phyloP scores from a whole-genome alignment of 1,140 invertebrate species.

The Brachionus paranguensis region DNA sequence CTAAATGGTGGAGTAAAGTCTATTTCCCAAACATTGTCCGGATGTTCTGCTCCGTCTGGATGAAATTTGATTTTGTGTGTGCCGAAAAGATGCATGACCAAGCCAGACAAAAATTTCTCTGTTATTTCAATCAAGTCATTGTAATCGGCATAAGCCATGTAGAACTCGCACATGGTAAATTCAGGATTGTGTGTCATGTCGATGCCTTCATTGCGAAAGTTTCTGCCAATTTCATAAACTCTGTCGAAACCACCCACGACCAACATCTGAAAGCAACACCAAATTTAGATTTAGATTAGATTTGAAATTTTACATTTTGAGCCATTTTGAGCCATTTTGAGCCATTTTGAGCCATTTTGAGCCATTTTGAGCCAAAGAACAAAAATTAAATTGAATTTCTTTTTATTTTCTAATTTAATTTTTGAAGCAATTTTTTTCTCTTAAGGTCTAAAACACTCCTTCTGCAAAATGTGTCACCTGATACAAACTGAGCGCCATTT shows the following conservation, averaged over 20 bases:
- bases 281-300: background rate
- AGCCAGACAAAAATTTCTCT: constrained; percentile 77
- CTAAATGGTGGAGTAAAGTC: constrained; percentile 97
- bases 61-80: constrained; percentile 77
- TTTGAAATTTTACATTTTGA: background rate
- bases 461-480: too few relatives aligned
- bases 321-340: constrained; percentile 49
- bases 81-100: constrained; percentile 67
- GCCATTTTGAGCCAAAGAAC: too few relatives aligned
- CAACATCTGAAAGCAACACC: constrained; percentile 62
- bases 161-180: constrained; percentile 98
- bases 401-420: too few relatives aligned
- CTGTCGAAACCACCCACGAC: constrained; percentile 92
- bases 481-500: too few relatives aligned
- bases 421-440: too few relatives aligned
- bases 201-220: constrained; percentile 97
- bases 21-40: constrained; percentile 67
- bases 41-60: constrained; percentile 74
- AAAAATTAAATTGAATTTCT: too few relatives aligned
- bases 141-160: constrained; percentile 99
- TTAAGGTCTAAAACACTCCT: too few relatives aligned
- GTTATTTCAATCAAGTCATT: constrained; percentile 88
- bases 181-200: constrained; percentile 98
- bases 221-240: constrained; percentile 94
- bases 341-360: too few relatives aligned